Base-by-base conservation (phyloP, 2,113 vertebrate genomes). In the Chaetops frenatus region DNA sequence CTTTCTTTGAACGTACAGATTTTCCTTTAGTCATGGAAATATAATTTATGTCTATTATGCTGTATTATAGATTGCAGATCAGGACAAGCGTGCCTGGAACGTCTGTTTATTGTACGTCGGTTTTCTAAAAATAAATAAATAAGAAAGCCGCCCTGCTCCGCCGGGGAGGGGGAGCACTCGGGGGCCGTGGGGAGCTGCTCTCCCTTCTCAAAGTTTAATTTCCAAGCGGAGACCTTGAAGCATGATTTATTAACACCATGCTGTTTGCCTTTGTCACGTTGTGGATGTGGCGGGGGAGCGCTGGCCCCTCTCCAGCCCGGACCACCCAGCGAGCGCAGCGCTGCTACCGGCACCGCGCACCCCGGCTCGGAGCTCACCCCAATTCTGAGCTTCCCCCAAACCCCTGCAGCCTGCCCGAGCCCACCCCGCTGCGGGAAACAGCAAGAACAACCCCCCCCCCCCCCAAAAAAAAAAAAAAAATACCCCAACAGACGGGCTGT, bases 1-100 rank as follows among this genome's bases (percentile, higher is more conserved):
- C 97, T 97, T 96, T 96, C 98, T 98, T 98, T 98, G 98, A 98
- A 98, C 96, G 96, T 97, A 98, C 97, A 97, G 97, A 97, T 97
- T 98, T 98, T 97, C 97, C 98, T 98, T 97, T 98, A 98, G 98
- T 98, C 98, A 98, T 97, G 98, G 98, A 98, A 98, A 98, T 93
- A 97, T 98, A 98, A 99, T 99, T 98, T 98, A 98, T 97, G 97
- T 97, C 98, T 94, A 98, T 98, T 98, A 98, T 89, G 94, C 96
- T 92, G 96, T 91, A 98, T 98, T 99, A 98, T 98, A 98, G 98
- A 99, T 98, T 98, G 86, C 94, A 98, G 98, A 96, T 95, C 86
- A 18, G 98, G 97, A 95, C 92, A 97, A 97, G 97, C 95, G 72
- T 66, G 98, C 97, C 97, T 92, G 97, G 95, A 88, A 98, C 48